phyloP scores from a whole-genome alignment of 2,113 vertebrate species.

The Falcunculus frontatus region DNA sequence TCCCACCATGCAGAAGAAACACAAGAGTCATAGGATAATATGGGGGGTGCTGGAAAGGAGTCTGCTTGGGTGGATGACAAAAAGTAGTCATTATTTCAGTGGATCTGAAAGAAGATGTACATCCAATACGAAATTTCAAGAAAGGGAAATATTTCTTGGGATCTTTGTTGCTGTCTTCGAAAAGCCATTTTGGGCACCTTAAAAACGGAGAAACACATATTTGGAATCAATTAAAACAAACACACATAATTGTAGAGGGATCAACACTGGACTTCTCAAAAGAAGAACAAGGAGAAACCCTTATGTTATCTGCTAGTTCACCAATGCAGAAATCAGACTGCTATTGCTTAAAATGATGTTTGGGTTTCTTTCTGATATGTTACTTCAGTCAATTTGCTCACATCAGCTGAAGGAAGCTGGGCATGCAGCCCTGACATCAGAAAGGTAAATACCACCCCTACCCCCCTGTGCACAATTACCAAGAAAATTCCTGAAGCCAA shows the following conservation, averaged over 20 bases:
- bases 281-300: neutral
- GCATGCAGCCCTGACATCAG: neutral
- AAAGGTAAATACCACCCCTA: neutral
- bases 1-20: neutral
- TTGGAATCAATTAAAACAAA: neutral
- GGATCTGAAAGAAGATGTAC: neutral
- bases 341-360: neutral
- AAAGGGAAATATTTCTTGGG: neutral
- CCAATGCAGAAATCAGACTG: neutral
- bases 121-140: neutral
- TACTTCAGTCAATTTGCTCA: neutral
- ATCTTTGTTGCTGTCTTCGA: neutral
- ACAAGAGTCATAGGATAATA: fast-evolving
- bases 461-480: neutral
- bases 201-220: neutral
- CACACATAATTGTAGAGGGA: neutral
- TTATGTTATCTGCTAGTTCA: neutral
- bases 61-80: neutral
- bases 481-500: neutral
- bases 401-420: neutral
- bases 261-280: neutral
- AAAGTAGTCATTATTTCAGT: neutral
- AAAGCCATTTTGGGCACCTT: neutral
- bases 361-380: neutral
- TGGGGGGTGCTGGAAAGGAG: neutral